phyloP scores from a whole-genome alignment of 2,113 vertebrate species.

The Neolamprologus devosi region DNA sequence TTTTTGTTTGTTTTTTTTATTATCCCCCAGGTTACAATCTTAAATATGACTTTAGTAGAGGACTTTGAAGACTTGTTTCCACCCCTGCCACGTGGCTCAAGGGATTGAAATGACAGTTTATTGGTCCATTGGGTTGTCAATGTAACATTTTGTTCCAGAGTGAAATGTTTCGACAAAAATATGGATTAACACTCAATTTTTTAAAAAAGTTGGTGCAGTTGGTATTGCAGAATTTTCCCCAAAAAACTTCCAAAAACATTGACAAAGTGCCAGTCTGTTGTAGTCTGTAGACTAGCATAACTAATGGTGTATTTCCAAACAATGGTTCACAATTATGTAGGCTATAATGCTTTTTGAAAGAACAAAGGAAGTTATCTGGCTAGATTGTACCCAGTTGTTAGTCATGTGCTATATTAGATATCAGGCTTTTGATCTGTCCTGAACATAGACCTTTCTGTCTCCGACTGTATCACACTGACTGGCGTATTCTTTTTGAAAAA shows the following conservation, averaged over 20 bases:
- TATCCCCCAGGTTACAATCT: background rate
- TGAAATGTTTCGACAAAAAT: background rate
- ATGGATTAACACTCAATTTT: background rate
- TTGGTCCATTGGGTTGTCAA: background rate
- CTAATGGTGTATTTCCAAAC: background rate
- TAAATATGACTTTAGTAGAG: background rate
- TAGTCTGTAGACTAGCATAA: fast-evolving
- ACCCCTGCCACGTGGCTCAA: background rate
- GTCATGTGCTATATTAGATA: background rate
- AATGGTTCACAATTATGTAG: background rate
- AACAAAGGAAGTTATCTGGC: background rate
- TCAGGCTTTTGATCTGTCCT: background rate
- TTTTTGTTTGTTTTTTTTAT: background rate
- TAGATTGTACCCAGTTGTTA: background rate
- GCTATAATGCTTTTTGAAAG: background rate
- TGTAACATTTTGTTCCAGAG: background rate
- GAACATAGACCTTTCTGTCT: background rate
- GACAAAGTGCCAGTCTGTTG: fast-evolving
- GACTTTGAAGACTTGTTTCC: background rate
- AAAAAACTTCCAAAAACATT: background rate
- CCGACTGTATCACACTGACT: background rate
- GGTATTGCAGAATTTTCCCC: background rate
- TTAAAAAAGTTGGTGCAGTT: background rate
- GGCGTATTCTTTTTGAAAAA: background rate
- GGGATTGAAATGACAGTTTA: background rate